A percentile compares a stretch with the other conserved stretches of the same genome.
phyloP scores from a whole-genome alignment of 2,888 invertebrate species.

The Linhomoeus sp. region DNA sequence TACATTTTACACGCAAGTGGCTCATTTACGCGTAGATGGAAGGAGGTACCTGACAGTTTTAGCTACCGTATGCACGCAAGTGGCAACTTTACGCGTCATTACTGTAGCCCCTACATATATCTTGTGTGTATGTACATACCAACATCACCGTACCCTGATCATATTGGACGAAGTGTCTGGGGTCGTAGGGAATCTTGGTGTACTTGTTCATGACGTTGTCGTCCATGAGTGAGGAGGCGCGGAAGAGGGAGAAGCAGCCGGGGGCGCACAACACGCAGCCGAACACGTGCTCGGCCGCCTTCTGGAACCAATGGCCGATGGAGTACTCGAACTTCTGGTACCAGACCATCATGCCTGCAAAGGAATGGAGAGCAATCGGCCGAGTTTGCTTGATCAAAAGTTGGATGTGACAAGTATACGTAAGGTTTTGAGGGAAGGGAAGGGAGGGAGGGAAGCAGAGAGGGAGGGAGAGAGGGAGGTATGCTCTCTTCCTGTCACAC shows the following conservation, averaged over 20 bases:
- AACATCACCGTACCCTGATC: too few relatives aligned
- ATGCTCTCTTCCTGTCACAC: too few relatives aligned
- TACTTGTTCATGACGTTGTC: constrained; percentile 72
- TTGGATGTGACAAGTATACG: too few relatives aligned
- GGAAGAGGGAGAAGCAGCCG: constrained; percentile 65
- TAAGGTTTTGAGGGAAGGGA: background rate
- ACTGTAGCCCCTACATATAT: too few relatives aligned
- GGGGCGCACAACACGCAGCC: constrained; percentile 75
- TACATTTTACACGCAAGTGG: too few relatives aligned
- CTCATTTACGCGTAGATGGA: too few relatives aligned
- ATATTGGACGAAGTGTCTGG: constrained; percentile 68
- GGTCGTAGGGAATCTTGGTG: constrained; percentile 44
- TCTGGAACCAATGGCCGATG: constrained; percentile 77
- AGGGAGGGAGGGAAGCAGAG: too few relatives aligned
- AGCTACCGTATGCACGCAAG: too few relatives aligned
- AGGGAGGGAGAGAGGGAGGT: background rate
- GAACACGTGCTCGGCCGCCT: constrained; percentile 70
- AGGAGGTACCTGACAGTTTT: too few relatives aligned
- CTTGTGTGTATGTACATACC: too few relatives aligned
- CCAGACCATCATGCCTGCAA: constrained; percentile 55
- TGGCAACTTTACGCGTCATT: too few relatives aligned
- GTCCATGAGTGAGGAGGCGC: constrained; percentile 65
- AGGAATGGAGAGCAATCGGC: background rate
- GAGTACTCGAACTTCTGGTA: constrained; percentile 75
- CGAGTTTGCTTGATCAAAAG: background rate